Conservation (phyloP, 2,797 vertebrate species). For the Clarias fuscus region DNA sequence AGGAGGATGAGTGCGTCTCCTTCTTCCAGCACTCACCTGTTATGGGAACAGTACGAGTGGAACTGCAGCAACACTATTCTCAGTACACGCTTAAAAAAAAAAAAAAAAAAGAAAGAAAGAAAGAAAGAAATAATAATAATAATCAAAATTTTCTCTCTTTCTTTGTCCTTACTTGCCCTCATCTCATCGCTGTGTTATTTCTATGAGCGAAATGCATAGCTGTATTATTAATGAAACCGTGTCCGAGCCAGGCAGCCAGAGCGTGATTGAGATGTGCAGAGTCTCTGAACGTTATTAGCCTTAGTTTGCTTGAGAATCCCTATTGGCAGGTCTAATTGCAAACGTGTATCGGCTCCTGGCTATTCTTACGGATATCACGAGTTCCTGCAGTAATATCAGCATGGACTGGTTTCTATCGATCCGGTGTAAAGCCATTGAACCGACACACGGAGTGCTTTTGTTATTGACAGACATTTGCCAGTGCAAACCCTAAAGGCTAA, state of each 20-base stretch:
- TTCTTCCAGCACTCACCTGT: slow-evolving; percentile 52
- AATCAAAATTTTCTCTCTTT: too few species aligned
- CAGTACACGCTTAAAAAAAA: slow-evolving; percentile 31
- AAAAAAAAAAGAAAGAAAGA: too few species aligned
- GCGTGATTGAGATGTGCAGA: background rate
- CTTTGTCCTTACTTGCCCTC: slow-evolving; percentile 8
- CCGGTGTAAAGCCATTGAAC: slow-evolving; percentile 21
- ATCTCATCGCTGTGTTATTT: background rate
- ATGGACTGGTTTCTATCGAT: slow-evolving; percentile 26
- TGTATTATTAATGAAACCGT: background rate
- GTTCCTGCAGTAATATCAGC: slow-evolving; percentile 27
- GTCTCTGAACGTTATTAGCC: background rate
- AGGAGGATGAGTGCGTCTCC: slow-evolving; percentile 53
- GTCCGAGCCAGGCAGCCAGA: background rate
- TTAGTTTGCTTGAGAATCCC: background rate
- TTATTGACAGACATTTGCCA: slow-evolving; percentile 55
- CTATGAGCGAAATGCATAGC: background rate
- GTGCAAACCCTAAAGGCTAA: slow-evolving; percentile 29
- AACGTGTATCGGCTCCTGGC: slow-evolving; percentile 39
- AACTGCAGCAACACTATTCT: slow-evolving; percentile 38
- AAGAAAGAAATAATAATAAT: too few species aligned
- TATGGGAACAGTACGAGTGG: slow-evolving; percentile 42
- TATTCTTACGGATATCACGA: slow-evolving; percentile 16
- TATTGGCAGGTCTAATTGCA: slow-evolving; percentile 16
- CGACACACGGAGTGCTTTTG: slow-evolving; percentile 8